Base-by-base conservation (phyloP, 2,113 vertebrate species). In the Hemiprocne comata region DNA sequence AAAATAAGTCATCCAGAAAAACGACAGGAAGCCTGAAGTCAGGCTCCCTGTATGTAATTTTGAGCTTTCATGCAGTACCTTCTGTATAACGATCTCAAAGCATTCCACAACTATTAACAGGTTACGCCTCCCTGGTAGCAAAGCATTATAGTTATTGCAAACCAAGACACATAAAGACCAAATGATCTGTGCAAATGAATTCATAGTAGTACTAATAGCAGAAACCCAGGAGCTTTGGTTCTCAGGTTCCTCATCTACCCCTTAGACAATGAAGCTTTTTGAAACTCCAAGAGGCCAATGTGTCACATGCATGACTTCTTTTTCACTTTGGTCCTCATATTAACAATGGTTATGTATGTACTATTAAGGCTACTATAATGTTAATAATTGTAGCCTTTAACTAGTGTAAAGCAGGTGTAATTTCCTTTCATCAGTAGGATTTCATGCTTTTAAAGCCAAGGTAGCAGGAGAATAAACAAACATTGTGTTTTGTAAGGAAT, bases 1-100 rank as follows among this genome's bases (percentile, higher is more conserved):
- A 89, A 86, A 94, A 91, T 58, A 85, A 67, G 38, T 53, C 44
- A 87, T 46, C 24, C 85, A 92, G 48, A 80, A 89, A 89, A 93
- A 46, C 11, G 34, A 65, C 36, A 69, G 34, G 28, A 90, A 90
- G 21, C 71, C 61, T 75, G n/a, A 84, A 89, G n/a, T 61, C 7
- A 8, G 51, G 48, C 33, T 83, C 51, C 21, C 26, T 64, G 13
- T 38, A 57, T 48, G 24, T 13, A 13, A 62, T 83, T 81, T 50
- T 15, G 36, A 84, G 76, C 40, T 81, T 88, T 90, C 44, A 38
- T 17, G 36, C 48, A 71, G 38, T 50, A 42, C n/a, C 8, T 57
- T 72, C 38, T 51, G 28, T 24, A 29, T 25, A 38, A 28, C 0
- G 1, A n/a, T 87, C 66, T 87, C 70, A 91, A 79, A 92, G 72